Conservation (phyloP, 2,797 vertebrate genomes). For the Cyclura pinguis region DNA sequence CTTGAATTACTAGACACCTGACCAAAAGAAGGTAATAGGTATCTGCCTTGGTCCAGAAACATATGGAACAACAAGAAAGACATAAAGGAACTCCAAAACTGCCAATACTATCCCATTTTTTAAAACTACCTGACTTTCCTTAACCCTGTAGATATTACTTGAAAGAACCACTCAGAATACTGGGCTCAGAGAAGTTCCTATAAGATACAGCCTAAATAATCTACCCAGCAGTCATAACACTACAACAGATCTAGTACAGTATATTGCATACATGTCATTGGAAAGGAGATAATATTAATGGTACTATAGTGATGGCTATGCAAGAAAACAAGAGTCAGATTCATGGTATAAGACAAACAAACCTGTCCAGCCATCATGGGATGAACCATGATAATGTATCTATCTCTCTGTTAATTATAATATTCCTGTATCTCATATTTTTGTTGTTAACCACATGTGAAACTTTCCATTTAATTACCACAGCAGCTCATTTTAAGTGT, state of each 20-base stretch:
- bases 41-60: neutral
- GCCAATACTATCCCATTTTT: neutral
- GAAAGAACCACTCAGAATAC: neutral
- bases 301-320: too few species aligned
- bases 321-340: neutral
- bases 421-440: neutral
- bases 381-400: neutral
- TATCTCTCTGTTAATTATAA: neutral
- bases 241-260: neutral
- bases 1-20: neutral
- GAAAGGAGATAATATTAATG: neutral
- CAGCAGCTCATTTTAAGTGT: neutral
- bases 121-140: neutral
- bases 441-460: neutral
- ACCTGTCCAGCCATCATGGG: neutral
- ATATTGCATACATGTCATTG: neutral
- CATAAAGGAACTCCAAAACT: neutral
- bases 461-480: neutral
- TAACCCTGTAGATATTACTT: neutral
- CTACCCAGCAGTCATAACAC: neutral
- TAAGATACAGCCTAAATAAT: neutral
- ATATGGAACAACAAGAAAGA: too few species aligned
- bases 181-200: neutral
- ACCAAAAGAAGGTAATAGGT: neutral
- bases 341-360: neutral